Evolutionary conservation across 2,888 invertebrate species (phyloP), one percentile per base, ranked within the genome.

Genomic region (Nematopogon swammerdamellus): DNA sequence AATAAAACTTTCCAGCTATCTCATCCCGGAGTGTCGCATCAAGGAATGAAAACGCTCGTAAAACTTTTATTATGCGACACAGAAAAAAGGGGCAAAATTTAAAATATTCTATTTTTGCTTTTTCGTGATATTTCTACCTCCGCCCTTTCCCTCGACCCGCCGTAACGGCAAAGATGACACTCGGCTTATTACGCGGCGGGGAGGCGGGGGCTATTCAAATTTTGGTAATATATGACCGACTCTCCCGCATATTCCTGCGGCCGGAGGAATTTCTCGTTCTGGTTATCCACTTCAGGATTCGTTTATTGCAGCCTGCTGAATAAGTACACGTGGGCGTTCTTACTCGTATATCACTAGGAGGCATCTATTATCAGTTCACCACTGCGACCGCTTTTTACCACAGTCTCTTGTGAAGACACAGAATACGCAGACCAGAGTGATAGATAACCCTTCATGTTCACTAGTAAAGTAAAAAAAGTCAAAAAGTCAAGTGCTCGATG

Each of bases 1-100:
- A 36, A 36, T 36, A 36, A 36, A 36, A 36, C 36, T 36, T 36
- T 36, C 3, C 11, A 8, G 36, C 36, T 14, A 36, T 36, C 36
- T 36, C 36, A 36, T 36, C 36, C 14, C 14, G 36, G 36, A 36
- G 36, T 36, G 36, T 36, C 36, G 36, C 36, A 36, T 36, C 36
- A 36, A 25, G 36, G 51, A 59, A 54, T 57, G 56, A 58, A 59
- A 59, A 62, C 60, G 60, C 58, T 57, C 59, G 55, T 55, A 55
- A 53, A 66, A 67, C 57, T 67, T 65, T 62, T 64, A 67, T 61
- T 63, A 63, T 62, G 63, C 62, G 57, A 56, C 45, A 50, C 48
- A 45, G 50, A 51, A 51, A 44, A n/a, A 47, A 53, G 50, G 48
- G 50, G 47, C 50, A 53, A 53, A 52, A 51, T 54, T 54, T 50